A percentile compares a stretch with the other conserved stretches of the same genome.
Evolutionary conservation across 1,140 invertebrate species (phyloP).

Genomic region (Drosophila micromelanica): DNA sequence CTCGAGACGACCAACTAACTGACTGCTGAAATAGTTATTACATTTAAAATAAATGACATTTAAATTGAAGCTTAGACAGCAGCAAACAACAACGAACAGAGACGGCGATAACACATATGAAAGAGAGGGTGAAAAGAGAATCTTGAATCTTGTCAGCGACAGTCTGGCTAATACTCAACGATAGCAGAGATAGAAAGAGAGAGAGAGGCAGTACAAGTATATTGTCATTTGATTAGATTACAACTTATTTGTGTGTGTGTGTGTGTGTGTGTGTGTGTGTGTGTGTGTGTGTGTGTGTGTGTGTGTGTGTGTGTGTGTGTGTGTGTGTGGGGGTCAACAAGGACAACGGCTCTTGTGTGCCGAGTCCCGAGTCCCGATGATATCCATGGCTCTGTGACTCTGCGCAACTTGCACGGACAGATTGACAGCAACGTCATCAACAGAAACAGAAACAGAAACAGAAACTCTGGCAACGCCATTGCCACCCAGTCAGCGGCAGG

Average conservation of each 20-base stretch:
- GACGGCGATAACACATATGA: slow-evolving; percentile 8
- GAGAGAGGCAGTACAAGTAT: slow-evolving; percentile 7
- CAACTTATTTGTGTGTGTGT: slow-evolving; percentile 16
- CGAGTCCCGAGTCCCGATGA: slow-evolving; percentile 19
- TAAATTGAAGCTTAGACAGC: slow-evolving; percentile 40
- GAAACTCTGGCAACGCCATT: slow-evolving; percentile 11
- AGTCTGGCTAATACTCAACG: slow-evolving; percentile 28
- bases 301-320: slow-evolving; percentile 3
- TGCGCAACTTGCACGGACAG: background rate
- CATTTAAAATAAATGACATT: slow-evolving; percentile 59
- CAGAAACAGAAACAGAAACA: background rate
- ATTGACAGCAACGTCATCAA: slow-evolving; percentile 19
- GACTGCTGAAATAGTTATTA: slow-evolving; percentile 54
- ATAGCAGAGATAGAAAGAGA: background rate
- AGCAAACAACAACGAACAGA: slow-evolving; percentile 29
- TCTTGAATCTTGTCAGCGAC: slow-evolving; percentile 21
- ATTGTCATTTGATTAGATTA: slow-evolving; percentile 67
- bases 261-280: slow-evolving; percentile 12
- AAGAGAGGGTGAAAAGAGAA: too few species aligned
- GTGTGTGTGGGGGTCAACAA: slow-evolving; percentile 21
- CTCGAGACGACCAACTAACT: background rate
- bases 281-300: slow-evolving; percentile 3
- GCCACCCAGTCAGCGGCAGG: slow-evolving; percentile 12
- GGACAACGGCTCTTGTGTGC: slow-evolving; percentile 34
- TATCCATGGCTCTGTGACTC: slow-evolving; percentile 11